Evolutionary conservation across 2,888 invertebrate species (phyloP), one percentile per base, ranked within the genome.

Genomic region (Dorcus hopei): DNA sequence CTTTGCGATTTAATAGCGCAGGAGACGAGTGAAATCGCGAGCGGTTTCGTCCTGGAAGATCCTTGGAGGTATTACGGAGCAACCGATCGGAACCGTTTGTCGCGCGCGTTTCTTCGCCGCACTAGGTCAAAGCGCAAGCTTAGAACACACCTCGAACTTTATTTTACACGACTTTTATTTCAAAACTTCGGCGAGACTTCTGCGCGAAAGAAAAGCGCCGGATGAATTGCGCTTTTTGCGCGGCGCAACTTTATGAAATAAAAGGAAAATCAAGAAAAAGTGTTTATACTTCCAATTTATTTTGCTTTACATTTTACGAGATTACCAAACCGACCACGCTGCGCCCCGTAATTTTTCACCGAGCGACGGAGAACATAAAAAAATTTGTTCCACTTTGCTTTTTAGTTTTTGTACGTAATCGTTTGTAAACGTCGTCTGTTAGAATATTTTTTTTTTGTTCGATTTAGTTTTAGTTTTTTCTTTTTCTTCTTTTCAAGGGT

Each of bases 121-220:
- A 66, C 59, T 69, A 59, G 68, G 68, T 69, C 68, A 70, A 66
- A 66, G 72, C 72, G 72, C 72, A 71, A 65, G 67, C 70, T 68
- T 68, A 59, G 59, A 65, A 64, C 57, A 64, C 48, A 61, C 69
- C 70, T 68, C 66, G 66, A 75, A 74, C 73, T 73, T 74, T 70
- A 70, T 70, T 70, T 70, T 70, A 71, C 74, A 73, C 70, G 72
- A 73, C 71, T 76, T 76, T 74, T 76, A 74, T 76, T 75, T 74
- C 72, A 72, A 66, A 74, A 74, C 66, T 74, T 74, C 68, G 61
- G 57, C 61, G 49, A 62, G 70, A 72, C 70, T 72, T 72, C 69
- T 68, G 63, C 69, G 65, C 68, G 69, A 65, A 67, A 68, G 59
- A 67, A 53, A 70, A 69, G 68, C 70, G 58, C 61, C 61, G 57